Base-by-base conservation (phyloP, 2,113 vertebrate genomes). In the Oryzias curvinotus region DNA sequence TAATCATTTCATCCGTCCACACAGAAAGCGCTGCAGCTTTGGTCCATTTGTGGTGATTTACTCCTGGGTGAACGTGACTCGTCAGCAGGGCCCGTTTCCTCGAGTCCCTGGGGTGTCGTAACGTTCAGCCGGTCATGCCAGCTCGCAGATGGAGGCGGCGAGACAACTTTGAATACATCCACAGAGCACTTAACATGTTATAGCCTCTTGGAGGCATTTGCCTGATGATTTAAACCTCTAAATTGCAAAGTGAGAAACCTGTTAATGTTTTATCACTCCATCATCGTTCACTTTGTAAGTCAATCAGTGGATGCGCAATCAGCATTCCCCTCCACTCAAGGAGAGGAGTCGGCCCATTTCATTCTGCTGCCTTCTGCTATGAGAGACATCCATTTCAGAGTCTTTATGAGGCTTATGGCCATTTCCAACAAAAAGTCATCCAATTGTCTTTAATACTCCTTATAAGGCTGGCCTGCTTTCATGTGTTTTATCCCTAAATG, bases 201-300 rank as follows among this genome's bases (percentile, higher is more conserved):
- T 81, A 73, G 60, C 70, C 78, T 78, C 75, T 74, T 43, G 53
- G 49, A 75, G 54, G 59, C 68, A 49, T 71, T 71, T 73, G 78
- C 68, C 61, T 2, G 56, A 65, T 80, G 61, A 80, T 30, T 62
- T 70, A 78, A 77, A 78, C 43, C 68, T 55, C 60, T 30, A 70
- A 82, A 76, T 36, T 78, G 79, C 74, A 58, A 74, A 69, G 66
- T 76, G 68, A 80, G 63, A 83, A 77, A 71, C 47, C 76, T 45
- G 65, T 62, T 80, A 80, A 72, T 77, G 77, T 78, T 57, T 68
- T 26, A 0, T 17, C 7, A 10, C 60, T 79, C 53, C 65, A 17
- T 84, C 83, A 74, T 75, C 48, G 26, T 15, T 46, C 56, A 59
- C 67, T 75, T 78, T 81, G 47, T 69, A 61, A 78, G 66, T 73